Evolutionary conservation across 2,113 vertebrate species (phyloP), one percentile per base, ranked within the genome.

Genomic region (Gambusia affinis): DNA sequence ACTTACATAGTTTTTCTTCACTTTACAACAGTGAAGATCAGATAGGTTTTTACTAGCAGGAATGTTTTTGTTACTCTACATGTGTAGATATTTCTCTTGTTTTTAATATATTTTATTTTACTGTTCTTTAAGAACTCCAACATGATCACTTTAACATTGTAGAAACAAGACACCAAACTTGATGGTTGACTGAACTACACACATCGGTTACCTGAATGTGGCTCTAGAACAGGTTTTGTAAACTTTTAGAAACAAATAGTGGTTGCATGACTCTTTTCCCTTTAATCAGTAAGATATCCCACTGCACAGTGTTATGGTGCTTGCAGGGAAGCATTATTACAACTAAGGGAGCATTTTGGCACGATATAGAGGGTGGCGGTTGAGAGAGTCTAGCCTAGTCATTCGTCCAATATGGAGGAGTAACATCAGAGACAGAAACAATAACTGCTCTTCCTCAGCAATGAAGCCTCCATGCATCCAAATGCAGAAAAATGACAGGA

Each of bases 401-500:
- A 84, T 80, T 86, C 81, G 81, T 80, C 90, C 92, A 94, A 94
- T 94, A 94, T 93, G 90, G 88, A 91, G 87, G 83, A 92, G 83
- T 89, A 86, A 87, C 90, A 92, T 86, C 80, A 88, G 85, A 92
- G 92, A 93, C 89, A 91, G 89, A 95, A 93, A 93, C 93, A 95
- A 95, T 95, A 94, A 94, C 90, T 69, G 85, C 88, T 81, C 91
- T 73, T 88, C 90, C 92, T 90, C 90, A 83, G 81, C 87, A 87
- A 67, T 70, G 87, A 87, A 93, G 91, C 91, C 89, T 92, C 81
- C 73, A 77, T 84, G 86, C 88, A 88, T 93, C 92, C 91, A 94
- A 95, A 95, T 94, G 92, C 91, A 93, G 94, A 95, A 92, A 95
- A 93, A 95, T 95, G 94, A 94, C 92, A 89, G 88, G 79, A 83